These are phyloP conservation scores for Mallateleia sp. DNA, from an alignment of 2,888 invertebrate genomes.

Conservation along the genomic window DNA sequence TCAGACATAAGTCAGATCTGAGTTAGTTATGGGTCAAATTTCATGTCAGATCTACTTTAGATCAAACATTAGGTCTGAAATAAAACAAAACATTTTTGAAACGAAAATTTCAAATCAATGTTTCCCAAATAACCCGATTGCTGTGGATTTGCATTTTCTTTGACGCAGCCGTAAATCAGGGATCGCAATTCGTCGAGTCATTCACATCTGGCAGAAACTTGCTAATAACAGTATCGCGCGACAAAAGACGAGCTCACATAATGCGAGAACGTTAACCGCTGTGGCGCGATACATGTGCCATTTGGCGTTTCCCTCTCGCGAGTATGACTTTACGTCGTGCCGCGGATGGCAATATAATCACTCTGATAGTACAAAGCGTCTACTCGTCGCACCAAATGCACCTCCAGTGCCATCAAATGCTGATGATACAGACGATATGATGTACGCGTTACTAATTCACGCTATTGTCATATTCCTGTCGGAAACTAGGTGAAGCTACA, in stretches of 20 bases:
- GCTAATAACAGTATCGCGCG: conserved; percentile 69
- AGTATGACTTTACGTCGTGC: conserved; percentile 85
- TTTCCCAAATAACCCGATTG: conserved; percentile 1
- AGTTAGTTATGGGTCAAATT: too few relatives aligned
- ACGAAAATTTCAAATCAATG: too few relatives aligned
- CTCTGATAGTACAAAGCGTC: conserved; percentile 89
- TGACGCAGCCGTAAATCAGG: conserved; percentile 3
- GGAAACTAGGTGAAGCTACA: conserved; percentile 86
- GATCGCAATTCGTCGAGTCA: conserved; percentile 9
- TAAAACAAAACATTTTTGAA: too few relatives aligned
- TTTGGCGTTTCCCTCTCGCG: conserved; percentile 81
- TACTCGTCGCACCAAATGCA: conserved; percentile 83
- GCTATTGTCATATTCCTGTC: conserved; percentile 85
- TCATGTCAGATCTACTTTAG: too few relatives aligned
- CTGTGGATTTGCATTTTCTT: conserved; percentile 39
- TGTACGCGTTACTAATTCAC: conserved; percentile 86
- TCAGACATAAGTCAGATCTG: too few relatives aligned
- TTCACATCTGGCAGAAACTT: conserved; percentile 42
- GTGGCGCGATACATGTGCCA: conserved; percentile 77
- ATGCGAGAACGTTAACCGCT: conserved; percentile 66
- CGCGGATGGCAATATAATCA: conserved; percentile 89
- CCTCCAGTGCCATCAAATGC: conserved; percentile 86
- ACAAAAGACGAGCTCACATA: conserved; percentile 81
- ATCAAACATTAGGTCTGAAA: too few relatives aligned
- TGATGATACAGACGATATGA: conserved; percentile 89